Percentiles rank a stretch among this genome's conserved stretches.
phyloP scores from a whole-genome alignment of 1,140 invertebrate genomes.

The Anastatus disparis region DNA sequence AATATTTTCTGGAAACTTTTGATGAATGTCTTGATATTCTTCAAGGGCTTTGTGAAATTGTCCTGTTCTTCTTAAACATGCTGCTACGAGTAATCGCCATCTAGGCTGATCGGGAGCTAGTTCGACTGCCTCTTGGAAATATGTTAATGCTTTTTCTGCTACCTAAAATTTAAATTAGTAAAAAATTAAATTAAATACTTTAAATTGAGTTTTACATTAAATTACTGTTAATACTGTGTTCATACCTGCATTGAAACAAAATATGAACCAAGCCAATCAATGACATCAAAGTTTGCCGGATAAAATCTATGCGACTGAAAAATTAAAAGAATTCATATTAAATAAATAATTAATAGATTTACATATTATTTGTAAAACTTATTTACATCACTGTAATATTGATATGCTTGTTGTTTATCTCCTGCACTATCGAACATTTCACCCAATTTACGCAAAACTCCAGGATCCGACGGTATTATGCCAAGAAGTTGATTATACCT shows the following conservation, averaged over 20 bases:
- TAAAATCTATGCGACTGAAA: constrained; percentile 86
- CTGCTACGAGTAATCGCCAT: constrained; percentile 87
- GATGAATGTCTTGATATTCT: constrained; percentile 83
- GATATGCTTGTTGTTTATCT: constrained; percentile 92
- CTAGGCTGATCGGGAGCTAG: constrained; percentile 87
- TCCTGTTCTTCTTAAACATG: constrained; percentile 83
- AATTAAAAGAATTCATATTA: constrained; percentile 27
- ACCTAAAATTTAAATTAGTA: constrained; percentile 52
- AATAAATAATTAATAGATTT: constrained; percentile 29
- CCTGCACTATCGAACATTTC: constrained; percentile 86
- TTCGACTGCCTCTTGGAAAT: constrained; percentile 89
- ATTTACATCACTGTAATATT: constrained; percentile 89
- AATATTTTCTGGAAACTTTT: constrained; percentile 85
- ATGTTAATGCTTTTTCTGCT: constrained; percentile 88
- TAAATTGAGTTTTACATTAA: constrained; percentile 1
- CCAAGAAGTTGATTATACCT: constrained; percentile 88
- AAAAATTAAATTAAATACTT: no score
- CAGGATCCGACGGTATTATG: constrained; percentile 85
- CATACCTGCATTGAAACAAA: constrained; percentile 87
- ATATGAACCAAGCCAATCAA: constrained; percentile 92
- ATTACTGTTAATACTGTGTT: constrained; percentile 24
- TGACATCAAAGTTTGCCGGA: constrained; percentile 88
- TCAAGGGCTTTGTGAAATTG: constrained; percentile 86
- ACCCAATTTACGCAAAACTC: constrained; percentile 83
- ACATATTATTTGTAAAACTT: constrained; percentile 17